phyloP scores from a whole-genome alignment of 2,113 vertebrate species.

The Myotis brandtii region DNA sequence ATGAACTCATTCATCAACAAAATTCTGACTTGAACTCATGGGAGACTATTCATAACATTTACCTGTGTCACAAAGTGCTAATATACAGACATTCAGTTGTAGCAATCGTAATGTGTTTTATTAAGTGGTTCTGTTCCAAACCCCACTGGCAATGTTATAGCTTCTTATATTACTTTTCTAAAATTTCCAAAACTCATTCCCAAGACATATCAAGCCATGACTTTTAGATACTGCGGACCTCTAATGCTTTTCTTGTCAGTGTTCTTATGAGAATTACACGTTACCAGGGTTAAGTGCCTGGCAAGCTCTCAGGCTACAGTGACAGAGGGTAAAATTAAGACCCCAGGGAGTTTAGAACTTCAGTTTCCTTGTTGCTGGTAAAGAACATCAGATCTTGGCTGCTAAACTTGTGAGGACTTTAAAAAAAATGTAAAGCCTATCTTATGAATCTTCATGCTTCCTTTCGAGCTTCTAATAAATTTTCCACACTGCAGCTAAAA shows the following conservation, averaged over 20 bases:
- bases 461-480: neutral
- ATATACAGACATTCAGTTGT: neutral
- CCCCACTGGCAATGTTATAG: neutral
- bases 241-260: neutral
- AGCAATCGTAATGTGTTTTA: neutral
- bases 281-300: neutral
- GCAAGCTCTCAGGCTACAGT: neutral
- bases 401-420: neutral
- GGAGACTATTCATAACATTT: neutral
- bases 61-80: neutral
- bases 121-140: neutral
- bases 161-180: neutral
- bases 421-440: neutral
- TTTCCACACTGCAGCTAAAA: neutral
- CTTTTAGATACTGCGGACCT: neutral
- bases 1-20: neutral
- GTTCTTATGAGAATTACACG: neutral
- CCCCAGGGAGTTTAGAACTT: neutral
- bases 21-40: neutral
- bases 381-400: neutral
- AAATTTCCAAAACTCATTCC: neutral
- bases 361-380: neutral
- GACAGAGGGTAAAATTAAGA: neutral
- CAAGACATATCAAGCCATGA: neutral
- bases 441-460: neutral